Percentiles rank a stretch among this genome's conserved stretches.
phyloP scores from a whole-genome alignment of 2,113 vertebrate species.

The Apteryx owenii region DNA sequence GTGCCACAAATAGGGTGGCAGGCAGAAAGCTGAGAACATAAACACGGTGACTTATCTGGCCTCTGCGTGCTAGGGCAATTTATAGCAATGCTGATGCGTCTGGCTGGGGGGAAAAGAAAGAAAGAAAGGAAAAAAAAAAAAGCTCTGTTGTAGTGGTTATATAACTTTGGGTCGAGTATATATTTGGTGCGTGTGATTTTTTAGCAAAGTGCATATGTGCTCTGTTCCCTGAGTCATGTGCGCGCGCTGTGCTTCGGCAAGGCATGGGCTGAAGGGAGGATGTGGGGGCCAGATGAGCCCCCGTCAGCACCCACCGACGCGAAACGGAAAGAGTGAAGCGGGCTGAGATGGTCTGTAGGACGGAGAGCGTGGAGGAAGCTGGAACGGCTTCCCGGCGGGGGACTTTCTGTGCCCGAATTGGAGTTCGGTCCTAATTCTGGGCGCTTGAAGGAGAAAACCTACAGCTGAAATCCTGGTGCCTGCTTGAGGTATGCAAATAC shows the following conservation, averaged over 20 bases:
- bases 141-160: not conserved
- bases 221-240: not conserved
- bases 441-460: not conserved
- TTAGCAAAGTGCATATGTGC: not conserved
- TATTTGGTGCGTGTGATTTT: not conserved
- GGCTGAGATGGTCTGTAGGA: not conserved
- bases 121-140: not conserved
- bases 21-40: not conserved
- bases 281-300: not conserved
- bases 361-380: not conserved
- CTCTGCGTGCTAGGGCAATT: not conserved
- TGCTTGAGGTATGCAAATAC: not conserved
- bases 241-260: not conserved
- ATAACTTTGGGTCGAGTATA: not conserved
- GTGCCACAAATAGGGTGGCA: not conserved
- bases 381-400: rapidly evolving
- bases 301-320: not conserved
- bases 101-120: not conserved
- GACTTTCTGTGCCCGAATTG: not conserved
- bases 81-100: not conserved
- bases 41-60: conserved; percentile 23
- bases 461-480: not conserved
- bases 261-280: not conserved
- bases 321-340: rapidly evolving
- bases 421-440: not conserved